These are phyloP conservation scores for Nemapogon koenigi DNA, from an alignment of 2,888 invertebrate genomes.

Conservation along the genomic window DNA sequence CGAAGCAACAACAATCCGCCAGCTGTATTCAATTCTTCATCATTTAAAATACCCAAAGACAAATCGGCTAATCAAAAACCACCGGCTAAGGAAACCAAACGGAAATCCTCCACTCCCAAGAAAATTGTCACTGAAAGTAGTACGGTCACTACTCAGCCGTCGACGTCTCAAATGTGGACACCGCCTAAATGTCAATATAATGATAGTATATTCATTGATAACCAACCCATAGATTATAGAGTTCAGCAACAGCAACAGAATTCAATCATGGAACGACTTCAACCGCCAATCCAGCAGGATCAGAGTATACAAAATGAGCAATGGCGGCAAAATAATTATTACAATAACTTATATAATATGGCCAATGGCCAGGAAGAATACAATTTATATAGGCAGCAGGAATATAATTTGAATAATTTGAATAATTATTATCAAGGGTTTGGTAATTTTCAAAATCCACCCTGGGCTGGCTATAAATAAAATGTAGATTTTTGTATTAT, in stretches of 20 bases:
- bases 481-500: too few relatives aligned
- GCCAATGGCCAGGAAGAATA: too few relatives aligned
- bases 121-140: slow-evolving; percentile 23
- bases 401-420: too few relatives aligned
- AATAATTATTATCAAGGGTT: too few relatives aligned
- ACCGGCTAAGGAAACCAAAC: too few relatives aligned
- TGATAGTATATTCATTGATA: slow-evolving; percentile 41
- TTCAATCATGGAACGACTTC: slow-evolving; percentile 15
- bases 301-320: slow-evolving; percentile 19
- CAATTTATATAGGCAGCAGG: too few relatives aligned
- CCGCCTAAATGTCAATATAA: slow-evolving; percentile 48
- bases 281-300: slow-evolving; percentile 12
- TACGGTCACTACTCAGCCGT: slow-evolving; percentile 14
- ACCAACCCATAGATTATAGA: slow-evolving; percentile 35
- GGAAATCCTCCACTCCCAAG: not conserved
- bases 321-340: slow-evolving; percentile 29
- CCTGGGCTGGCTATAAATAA: too few relatives aligned
- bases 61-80: slow-evolving; percentile 2
- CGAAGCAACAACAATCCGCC: slow-evolving; percentile 14
- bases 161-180: slow-evolving; percentile 19
- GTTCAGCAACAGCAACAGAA: slow-evolving; percentile 16
- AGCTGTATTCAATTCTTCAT: not conserved
- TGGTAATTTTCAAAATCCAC: too few relatives aligned
- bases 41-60: too few relatives aligned
- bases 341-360: too few relatives aligned